These are phyloP conservation scores for Eumeta japonica DNA, from an alignment of 1,140 invertebrate genomes.

Conservation along the genomic window DNA sequence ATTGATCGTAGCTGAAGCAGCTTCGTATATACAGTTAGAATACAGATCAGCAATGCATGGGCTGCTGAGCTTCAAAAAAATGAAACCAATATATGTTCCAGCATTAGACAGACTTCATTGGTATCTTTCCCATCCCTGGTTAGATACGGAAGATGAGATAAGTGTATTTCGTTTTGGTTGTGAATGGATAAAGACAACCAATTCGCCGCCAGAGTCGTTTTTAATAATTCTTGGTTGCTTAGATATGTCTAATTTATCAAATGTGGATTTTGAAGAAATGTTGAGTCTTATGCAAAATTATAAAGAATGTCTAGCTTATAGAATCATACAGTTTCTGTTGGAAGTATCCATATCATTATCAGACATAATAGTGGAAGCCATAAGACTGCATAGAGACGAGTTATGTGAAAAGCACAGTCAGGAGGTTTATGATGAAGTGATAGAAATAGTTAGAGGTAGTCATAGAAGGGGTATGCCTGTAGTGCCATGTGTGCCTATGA, in stretches of 20 bases:
- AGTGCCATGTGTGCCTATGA: conserved; percentile 27
- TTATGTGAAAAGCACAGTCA: conserved; percentile 32
- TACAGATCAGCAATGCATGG: conserved; percentile 26
- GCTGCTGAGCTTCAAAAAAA: conserved; percentile 30
- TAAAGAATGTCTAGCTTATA: conserved; percentile 27
- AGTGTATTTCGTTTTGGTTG: conserved; percentile 41
- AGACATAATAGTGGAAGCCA: not conserved
- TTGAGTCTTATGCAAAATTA: conserved; percentile 18
- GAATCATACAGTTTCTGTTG: conserved; percentile 33
- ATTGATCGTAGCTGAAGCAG: conserved; percentile 29
- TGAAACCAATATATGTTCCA: conserved; percentile 33
- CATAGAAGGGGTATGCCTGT: conserved; percentile 21
- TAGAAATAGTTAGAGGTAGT: conserved; percentile 28
- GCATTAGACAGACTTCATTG: conserved; percentile 32
- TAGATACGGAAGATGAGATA: conserved; percentile 30
- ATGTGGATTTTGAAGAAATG: conserved; percentile 24
- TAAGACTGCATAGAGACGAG: conserved; percentile 4
- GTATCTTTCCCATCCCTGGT: conserved; percentile 44
- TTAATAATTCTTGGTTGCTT: conserved; percentile 35
- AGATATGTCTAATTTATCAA: conserved; percentile 26
- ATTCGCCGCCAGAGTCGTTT: conserved; percentile 31
- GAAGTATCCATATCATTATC: conserved; percentile 15
- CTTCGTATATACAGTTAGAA: conserved; percentile 28
- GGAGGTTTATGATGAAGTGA: conserved; percentile 33
- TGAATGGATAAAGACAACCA: conserved; percentile 28